Evolutionary conservation across 2,797 vertebrate species (phyloP).

Genomic region (Carduelis carduelis): DNA sequence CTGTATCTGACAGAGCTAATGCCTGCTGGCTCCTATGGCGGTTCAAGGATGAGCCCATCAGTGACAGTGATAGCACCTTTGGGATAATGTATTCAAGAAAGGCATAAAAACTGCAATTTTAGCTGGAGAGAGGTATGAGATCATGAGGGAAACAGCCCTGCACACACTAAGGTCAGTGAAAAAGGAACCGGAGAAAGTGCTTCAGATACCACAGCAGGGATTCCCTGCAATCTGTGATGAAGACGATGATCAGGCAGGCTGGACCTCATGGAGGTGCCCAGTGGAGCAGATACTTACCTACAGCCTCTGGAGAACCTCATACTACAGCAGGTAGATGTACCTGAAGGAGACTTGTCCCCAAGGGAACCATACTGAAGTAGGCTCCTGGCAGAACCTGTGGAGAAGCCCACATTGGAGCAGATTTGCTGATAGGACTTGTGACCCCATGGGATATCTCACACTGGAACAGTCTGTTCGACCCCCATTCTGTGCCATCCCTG

Average conservation of each 20-base stretch:
- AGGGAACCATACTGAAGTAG: background rate
- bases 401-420: background rate
- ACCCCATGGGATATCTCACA: background rate
- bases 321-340: background rate
- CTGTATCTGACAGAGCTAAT: background rate
- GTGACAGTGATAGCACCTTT: background rate
- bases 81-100: background rate
- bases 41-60: background rate
- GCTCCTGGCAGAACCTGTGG: background rate
- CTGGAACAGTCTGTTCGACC: background rate
- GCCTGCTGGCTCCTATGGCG: background rate
- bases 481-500: background rate
- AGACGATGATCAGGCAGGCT: background rate
- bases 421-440: background rate
- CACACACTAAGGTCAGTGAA: background rate
- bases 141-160: fast-evolving
- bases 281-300: background rate
- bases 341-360: background rate
- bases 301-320: background rate
- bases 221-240: background rate
- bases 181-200: background rate
- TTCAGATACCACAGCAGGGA: background rate
- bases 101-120: background rate
- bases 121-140: background rate
- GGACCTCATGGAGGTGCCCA: fast-evolving